Evolutionary conservation across 2,113 vertebrate genomes (phyloP).

Genomic region (Phyllostomus discolor): DNA sequence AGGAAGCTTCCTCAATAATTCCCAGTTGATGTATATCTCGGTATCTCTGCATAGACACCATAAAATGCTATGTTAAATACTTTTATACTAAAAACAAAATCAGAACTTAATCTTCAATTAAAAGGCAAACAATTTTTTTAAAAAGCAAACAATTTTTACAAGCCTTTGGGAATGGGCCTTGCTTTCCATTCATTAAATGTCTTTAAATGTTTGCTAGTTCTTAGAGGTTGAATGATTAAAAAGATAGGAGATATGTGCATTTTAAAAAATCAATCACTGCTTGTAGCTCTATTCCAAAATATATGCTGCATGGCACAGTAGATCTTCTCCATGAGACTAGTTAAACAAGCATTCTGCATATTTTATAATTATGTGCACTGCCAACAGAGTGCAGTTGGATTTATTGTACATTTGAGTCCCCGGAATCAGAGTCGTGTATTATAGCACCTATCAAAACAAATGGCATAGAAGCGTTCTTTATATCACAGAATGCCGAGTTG

Average conservation of each 20-base stretch:
- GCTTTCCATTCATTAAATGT: constrained; percentile 50
- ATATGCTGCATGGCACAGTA: background rate
- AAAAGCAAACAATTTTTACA: constrained; percentile 12
- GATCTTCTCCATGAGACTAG: constrained; percentile 57
- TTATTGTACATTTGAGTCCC: constrained; percentile 60
- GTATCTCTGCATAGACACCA: constrained; percentile 48
- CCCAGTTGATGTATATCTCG: constrained; percentile 61
- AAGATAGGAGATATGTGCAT: constrained; percentile 29
- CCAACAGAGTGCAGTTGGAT: constrained; percentile 50
- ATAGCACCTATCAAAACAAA: constrained; percentile 64
- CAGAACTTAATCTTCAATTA: constrained; percentile 34
- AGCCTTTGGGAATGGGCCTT: background rate
- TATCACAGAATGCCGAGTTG: constrained; percentile 61
- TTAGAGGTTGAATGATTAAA: constrained; percentile 51
- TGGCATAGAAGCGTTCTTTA: constrained; percentile 63
- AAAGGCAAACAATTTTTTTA: constrained; percentile 41
- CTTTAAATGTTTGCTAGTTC: constrained; percentile 56
- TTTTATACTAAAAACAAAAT: constrained; percentile 55
- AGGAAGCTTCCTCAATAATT: background rate
- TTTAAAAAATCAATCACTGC: constrained; percentile 51
- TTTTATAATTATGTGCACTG: constrained; percentile 64
- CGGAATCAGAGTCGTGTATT: constrained; percentile 56
- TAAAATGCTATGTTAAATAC: constrained; percentile 64
- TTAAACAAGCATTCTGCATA: constrained; percentile 63
- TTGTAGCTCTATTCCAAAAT: constrained; percentile 28